Percentiles rank a stretch among this genome's conserved stretches.
These are phyloP conservation scores for Ditula angustiorana DNA, from an alignment of 2,888 invertebrate species.

Conservation along the genomic window DNA sequence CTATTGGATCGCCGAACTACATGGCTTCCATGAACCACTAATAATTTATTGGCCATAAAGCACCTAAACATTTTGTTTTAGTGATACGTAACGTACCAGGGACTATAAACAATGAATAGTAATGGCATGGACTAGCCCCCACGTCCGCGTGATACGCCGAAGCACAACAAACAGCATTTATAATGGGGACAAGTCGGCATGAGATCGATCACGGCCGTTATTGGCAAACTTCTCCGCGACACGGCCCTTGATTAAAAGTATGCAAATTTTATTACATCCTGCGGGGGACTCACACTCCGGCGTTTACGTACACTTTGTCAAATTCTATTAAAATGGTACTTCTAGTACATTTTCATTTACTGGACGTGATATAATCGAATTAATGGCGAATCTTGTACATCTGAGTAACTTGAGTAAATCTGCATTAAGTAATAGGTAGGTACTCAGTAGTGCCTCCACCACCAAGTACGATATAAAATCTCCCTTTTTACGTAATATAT, in stretches of 20 bases:
- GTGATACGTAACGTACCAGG: background rate
- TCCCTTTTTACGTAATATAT: too few relatives aligned
- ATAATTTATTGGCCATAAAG: background rate
- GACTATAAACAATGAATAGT: constrained; percentile 7
- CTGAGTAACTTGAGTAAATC: background rate
- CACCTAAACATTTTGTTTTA: background rate
- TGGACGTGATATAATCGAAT: background rate
- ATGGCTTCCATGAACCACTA: background rate
- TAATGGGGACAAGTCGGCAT: constrained; percentile 73
- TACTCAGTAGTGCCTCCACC: too few relatives aligned
- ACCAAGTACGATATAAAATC: too few relatives aligned
- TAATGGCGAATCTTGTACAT: background rate
- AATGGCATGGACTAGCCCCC: constrained; percentile 42
- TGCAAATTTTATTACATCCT: constrained; percentile 86
- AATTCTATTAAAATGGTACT: constrained; percentile 50
- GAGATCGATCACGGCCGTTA: constrained; percentile 83
- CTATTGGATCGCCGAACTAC: too few relatives aligned
- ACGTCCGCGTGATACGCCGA: constrained; percentile 42
- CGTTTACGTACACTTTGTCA: constrained; percentile 51
- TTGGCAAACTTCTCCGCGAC: constrained; percentile 86
- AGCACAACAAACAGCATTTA: constrained; percentile 60
- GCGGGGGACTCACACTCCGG: constrained; percentile 51
- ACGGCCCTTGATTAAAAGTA: constrained; percentile 86
- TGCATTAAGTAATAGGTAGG: too few relatives aligned
- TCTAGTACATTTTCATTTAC: background rate